A percentile compares a stretch with the other conserved stretches of the same genome.
Conservation (phyloP, 2,888 invertebrate genomes). For the Rhorus exstirpatorius region DNA sequence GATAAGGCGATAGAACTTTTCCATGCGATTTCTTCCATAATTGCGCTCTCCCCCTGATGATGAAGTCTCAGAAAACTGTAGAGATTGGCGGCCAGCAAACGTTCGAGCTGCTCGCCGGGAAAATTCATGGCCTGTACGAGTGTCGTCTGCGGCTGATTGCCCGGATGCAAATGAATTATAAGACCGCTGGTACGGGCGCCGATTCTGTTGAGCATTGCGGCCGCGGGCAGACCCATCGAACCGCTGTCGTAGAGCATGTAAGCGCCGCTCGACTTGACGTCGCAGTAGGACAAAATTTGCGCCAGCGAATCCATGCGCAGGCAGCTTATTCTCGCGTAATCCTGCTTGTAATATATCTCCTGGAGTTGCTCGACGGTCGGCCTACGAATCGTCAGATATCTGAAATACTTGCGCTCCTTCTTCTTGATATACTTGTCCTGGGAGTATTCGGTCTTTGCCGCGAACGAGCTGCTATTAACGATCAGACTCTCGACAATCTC, state of each 20-base stretch:
- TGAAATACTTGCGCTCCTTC: constrained; percentile 97
- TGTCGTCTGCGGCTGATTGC: constrained; percentile 93
- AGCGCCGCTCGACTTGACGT: constrained; percentile 92
- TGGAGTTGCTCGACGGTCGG: constrained; percentile 94
- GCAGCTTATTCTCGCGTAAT: constrained; percentile 91
- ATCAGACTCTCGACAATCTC: constrained; percentile 95
- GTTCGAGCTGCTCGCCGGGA: constrained; percentile 89
- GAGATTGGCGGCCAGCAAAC: constrained; percentile 92
- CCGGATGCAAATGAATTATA: constrained; percentile 93
- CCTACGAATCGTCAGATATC: constrained; percentile 92
- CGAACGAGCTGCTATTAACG: constrained; percentile 96
- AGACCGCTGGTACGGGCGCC: constrained; percentile 89
- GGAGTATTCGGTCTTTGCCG: constrained; percentile 95
- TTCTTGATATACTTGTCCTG: constrained; percentile 98
- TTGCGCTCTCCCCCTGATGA: constrained; percentile 88
- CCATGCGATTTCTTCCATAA: constrained; percentile 64
- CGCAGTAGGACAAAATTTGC: constrained; percentile 94
- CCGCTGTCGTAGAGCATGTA: constrained; percentile 96
- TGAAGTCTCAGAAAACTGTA: constrained; percentile 91
- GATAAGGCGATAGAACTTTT: constrained; percentile 32
- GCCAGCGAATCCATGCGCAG: constrained; percentile 95
- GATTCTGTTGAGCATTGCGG: constrained; percentile 93
- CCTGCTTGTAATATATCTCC: constrained; percentile 94
- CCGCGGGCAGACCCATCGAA: constrained; percentile 94
- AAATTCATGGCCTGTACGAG: constrained; percentile 94